phyloP scores from a whole-genome alignment of 2,113 vertebrate genomes.

The Oryzias melastigma region DNA sequence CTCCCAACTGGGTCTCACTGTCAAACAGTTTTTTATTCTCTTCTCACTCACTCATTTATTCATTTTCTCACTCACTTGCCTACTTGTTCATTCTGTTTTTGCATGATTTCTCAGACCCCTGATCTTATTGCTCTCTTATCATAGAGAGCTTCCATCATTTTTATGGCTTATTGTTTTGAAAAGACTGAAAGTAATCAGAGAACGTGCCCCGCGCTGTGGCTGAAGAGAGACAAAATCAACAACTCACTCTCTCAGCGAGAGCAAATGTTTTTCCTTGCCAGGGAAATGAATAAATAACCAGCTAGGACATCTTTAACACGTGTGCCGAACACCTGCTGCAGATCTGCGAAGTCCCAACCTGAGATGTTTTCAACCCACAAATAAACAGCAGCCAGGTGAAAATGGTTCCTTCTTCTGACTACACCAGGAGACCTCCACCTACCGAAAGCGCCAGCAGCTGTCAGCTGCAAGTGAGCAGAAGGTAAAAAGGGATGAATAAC shows the following conservation, averaged over 20 bases:
- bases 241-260: constrained; percentile 18
- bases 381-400: constrained; percentile 65
- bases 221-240: constrained; percentile 22
- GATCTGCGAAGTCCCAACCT: constrained; percentile 55
- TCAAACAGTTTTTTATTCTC: constrained; percentile 6
- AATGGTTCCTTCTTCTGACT: constrained; percentile 43
- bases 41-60: constrained; percentile 18
- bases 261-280: constrained; percentile 39
- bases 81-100: neutral
- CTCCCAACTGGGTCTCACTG: constrained; percentile 21
- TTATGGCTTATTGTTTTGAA: constrained; percentile 8
- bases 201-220: constrained; percentile 1
- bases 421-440: constrained; percentile 53
- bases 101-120: neutral
- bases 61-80: neutral
- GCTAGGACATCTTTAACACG: constrained; percentile 36
- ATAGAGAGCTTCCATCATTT: constrained; percentile 9
- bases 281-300: constrained; percentile 54
- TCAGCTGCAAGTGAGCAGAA: constrained; percentile 46
- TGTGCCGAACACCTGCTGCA: constrained; percentile 62
- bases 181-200: constrained; percentile 9
- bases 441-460: constrained; percentile 60
- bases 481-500: constrained; percentile 49
- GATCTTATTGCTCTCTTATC: constrained; percentile 14
- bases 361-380: constrained; percentile 60